Base-by-base conservation (phyloP, 2,888 invertebrate genomes). In the Hydraecia micacea region DNA sequence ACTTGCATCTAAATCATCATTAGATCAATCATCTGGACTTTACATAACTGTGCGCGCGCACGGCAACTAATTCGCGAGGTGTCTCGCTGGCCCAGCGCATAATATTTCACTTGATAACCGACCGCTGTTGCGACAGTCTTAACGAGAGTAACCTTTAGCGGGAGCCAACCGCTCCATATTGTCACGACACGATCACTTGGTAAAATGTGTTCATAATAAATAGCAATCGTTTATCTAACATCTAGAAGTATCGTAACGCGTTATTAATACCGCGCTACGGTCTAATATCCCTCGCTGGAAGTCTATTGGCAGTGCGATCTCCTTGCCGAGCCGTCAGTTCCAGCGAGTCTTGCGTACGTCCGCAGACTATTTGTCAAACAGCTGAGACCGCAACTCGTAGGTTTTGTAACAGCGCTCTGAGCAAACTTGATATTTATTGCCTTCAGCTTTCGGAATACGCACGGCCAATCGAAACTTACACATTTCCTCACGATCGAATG, bases 91-190 rank as follows among this genome's bases (percentile, higher is more conserved):
- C 42, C 87, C 75, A 28, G 49, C 65, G 58, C 81, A 86, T 91
- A 90, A 92, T 91, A 92, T 92, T 93, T 94, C 91, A 92, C 90
- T 91, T 91, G 91, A 92, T 93, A 92, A 91, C 90, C 89, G 89
- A 86, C 87, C 85, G 85, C 84, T 85, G 88, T 96, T 96, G 94
- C 96, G 95, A 94, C 94, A 96, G 90, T 81, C 87, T 91, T 96
- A 96, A 96, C 95, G 94, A 96, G 96, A 92, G 94, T 96, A 96
- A 96, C 96, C 96, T 97, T 97, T 96, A 94, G 89, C 91, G 91
- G 93, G 92, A 94, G 94, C 93, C 92, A 92, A 92, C 91, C 94
- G 95, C 93, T 95, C 94, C 91, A 95, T 93, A 96, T 95, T 96
- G 96, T 96, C 95, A 96, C 95, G 96, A 94, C 91, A 91, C 89